phyloP scores from a whole-genome alignment of 2,888 invertebrate genomes.

The Idaea dimidiata region DNA sequence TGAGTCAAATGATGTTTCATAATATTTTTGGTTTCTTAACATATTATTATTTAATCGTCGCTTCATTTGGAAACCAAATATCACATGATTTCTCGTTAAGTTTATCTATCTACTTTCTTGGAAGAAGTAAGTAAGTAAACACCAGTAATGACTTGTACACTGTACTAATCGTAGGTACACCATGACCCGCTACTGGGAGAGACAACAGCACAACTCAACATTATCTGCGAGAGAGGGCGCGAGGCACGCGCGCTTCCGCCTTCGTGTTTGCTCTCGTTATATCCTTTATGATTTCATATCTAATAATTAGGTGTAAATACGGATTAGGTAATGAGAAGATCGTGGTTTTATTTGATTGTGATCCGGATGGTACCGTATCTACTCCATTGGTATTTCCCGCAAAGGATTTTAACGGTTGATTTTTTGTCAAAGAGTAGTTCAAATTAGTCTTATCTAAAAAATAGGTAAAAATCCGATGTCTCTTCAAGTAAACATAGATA shows the following conservation, averaged over 20 bases:
- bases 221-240: slow-evolving; percentile 8
- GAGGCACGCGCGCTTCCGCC: slow-evolving; percentile 16
- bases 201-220: background rate
- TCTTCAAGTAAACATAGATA: too few species aligned
- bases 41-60: too few species aligned
- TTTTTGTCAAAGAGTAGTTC: too few species aligned
- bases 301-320: slow-evolving; percentile 9
- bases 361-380: background rate
- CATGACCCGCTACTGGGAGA: background rate
- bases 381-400: too few species aligned
- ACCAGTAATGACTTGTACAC: background rate
- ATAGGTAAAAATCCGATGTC: too few species aligned
- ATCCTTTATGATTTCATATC: slow-evolving; percentile 11
- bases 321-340: background rate
- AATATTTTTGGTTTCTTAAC: too few species aligned
- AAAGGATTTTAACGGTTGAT: too few species aligned
- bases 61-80: background rate
- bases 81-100: background rate
- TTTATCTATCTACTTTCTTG: background rate
- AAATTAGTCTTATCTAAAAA: too few species aligned
- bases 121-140: background rate
- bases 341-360: background rate
- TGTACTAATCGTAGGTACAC: slow-evolving; percentile 1
- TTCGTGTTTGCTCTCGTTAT: slow-evolving; percentile 14
- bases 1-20: too few species aligned